Percentiles rank a stretch among this genome's conserved stretches.
phyloP scores from a whole-genome alignment of 2,888 invertebrate genomes.

The Tetropium fuscum region DNA sequence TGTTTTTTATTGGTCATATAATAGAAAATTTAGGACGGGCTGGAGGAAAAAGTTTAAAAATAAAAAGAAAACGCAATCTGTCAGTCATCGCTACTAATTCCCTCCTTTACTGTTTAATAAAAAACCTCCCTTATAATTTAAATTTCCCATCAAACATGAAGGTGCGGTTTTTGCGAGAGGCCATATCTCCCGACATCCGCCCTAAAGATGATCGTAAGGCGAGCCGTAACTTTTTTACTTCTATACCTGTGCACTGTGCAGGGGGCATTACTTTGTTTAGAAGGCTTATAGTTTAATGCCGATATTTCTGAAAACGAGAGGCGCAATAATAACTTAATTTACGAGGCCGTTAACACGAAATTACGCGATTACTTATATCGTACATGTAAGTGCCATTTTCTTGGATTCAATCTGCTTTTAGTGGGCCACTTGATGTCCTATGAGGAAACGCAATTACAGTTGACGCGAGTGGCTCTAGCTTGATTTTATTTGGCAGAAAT shows the following conservation, averaged over 20 bases:
- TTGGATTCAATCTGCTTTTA: slow-evolving; percentile 26
- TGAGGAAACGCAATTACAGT: slow-evolving; percentile 19
- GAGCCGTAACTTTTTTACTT: slow-evolving; percentile 18
- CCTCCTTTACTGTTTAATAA: slow-evolving; percentile 2
- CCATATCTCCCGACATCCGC: neutral
- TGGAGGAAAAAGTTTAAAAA: no score
- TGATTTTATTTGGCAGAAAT: slow-evolving; percentile 7
- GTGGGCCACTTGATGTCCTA: slow-evolving; percentile 15
- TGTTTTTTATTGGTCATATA: no score
- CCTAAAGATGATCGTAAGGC: slow-evolving; percentile 14
- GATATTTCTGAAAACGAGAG: slow-evolving; percentile 7
- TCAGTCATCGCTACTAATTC: neutral
- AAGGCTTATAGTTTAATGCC: slow-evolving; percentile 17
- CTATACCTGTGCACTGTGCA: neutral
- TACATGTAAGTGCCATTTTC: slow-evolving; percentile 28
- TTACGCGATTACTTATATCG: slow-evolving; percentile 30
- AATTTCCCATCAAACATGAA: slow-evolving; percentile 12
- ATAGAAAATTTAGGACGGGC: no score
- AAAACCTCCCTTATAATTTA: slow-evolving; percentile 1
- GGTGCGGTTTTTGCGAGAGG: slow-evolving; percentile 1
- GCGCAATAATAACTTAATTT: slow-evolving; percentile 26
- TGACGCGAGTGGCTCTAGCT: slow-evolving; percentile 11
- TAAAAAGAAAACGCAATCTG: no score
- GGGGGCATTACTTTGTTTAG: slow-evolving; percentile 18
- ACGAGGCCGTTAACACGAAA: slow-evolving; percentile 25